These are phyloP conservation scores for Masticophis lateralis DNA, from an alignment of 2,797 vertebrate genomes.

Conservation along the genomic window DNA sequence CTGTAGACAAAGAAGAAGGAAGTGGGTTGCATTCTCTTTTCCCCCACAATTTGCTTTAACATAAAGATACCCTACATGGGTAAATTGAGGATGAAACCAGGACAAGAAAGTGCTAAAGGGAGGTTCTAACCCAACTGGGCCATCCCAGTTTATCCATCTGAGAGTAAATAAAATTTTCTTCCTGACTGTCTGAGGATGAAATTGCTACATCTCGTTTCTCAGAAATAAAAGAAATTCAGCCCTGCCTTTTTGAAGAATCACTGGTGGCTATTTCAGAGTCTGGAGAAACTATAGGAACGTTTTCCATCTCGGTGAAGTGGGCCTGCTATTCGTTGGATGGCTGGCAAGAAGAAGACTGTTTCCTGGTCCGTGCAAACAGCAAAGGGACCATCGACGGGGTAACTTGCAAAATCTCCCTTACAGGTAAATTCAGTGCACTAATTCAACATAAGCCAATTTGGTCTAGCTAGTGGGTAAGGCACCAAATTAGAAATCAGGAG, in stretches of 20 bases:
- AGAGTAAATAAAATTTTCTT: background rate
- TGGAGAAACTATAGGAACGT: constrained; percentile 75
- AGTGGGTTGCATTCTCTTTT: background rate
- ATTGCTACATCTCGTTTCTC: background rate
- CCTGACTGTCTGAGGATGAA: background rate
- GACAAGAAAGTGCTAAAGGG: background rate
- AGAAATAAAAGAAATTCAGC: constrained; percentile 77
- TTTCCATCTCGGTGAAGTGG: constrained; percentile 74
- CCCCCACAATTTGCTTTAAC: background rate
- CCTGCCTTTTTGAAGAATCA: constrained; percentile 80
- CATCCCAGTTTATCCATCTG: background rate
- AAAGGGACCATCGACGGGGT: constrained; percentile 69
- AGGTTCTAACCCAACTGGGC: background rate
- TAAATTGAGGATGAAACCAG: background rate
- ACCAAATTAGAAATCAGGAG: background rate
- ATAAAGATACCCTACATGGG: background rate
- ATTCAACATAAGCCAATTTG: background rate
- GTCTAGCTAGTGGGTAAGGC: background rate
- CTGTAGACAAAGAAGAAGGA: background rate
- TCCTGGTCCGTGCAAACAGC: constrained; percentile 79
- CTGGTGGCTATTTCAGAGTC: constrained; percentile 74
- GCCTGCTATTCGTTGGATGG: constrained; percentile 51
- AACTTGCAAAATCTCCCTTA: constrained; percentile 79
- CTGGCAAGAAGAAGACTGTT: constrained; percentile 56
- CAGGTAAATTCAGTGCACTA: constrained; percentile 68